Percentiles rank a stretch among this genome's conserved stretches.
Conservation (phyloP, 2,113 vertebrate species). For the Protobothrops mucrosquamatus region DNA sequence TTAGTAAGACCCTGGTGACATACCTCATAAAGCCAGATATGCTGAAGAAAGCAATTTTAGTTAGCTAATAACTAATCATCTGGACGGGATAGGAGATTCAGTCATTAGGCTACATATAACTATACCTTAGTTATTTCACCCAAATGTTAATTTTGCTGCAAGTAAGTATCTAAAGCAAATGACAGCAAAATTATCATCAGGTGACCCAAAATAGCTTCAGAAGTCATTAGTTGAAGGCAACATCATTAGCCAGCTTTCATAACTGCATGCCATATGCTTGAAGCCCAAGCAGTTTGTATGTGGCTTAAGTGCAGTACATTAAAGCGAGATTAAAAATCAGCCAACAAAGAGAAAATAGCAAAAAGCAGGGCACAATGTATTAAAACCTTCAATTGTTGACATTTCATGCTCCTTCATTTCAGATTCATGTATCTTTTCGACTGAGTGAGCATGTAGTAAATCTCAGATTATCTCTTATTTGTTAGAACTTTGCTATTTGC, state of each 20-base stretch:
- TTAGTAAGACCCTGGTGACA: not conserved
- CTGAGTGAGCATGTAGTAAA: slow-evolving; percentile 74
- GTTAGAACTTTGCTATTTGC: slow-evolving; percentile 73
- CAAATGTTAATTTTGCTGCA: slow-evolving; percentile 35
- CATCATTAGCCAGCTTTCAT: slow-evolving; percentile 67
- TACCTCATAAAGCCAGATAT: not conserved
- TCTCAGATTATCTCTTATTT: slow-evolving; percentile 80
- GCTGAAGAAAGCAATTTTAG: not conserved
- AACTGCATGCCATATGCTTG: slow-evolving; percentile 72
- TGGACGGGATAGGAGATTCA: not conserved
- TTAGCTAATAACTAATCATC: not conserved
- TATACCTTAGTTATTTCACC: not conserved
- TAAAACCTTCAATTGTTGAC: slow-evolving; percentile 84
- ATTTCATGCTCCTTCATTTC: slow-evolving; percentile 89
- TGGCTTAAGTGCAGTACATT: slow-evolving; percentile 78
- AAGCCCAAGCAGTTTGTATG: slow-evolving; percentile 75
- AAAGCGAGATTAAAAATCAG: slow-evolving; percentile 82
- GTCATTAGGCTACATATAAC: not conserved
- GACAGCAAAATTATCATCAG: slow-evolving; percentile 57
- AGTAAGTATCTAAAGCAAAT: slow-evolving; percentile 52
- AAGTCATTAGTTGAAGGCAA: slow-evolving; percentile 71
- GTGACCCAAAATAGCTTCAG: slow-evolving; percentile 70
- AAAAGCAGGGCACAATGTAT: slow-evolving; percentile 77
- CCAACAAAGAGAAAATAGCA: slow-evolving; percentile 79
- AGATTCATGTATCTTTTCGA: slow-evolving; percentile 82